Conservation (phyloP, 2,797 vertebrate genomes). For the Notamacropus eugenii region DNA sequence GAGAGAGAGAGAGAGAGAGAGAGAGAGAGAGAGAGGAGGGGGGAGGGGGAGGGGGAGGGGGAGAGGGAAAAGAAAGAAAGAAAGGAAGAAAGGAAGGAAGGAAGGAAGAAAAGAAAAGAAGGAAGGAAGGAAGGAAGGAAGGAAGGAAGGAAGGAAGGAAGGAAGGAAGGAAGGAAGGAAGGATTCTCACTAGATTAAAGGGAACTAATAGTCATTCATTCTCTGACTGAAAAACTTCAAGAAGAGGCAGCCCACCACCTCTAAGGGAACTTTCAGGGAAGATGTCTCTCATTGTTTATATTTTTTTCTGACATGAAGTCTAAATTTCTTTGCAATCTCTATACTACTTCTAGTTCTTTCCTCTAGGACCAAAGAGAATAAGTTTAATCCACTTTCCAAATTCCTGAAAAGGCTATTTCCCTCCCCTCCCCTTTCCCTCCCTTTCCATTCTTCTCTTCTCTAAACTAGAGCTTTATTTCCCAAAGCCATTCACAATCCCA, state of each 20-base stretch:
- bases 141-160: too few relatives aligned
- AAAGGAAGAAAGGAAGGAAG: too few relatives aligned
- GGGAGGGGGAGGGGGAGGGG: too few relatives aligned
- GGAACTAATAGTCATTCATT: neutral
- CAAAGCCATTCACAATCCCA: neutral
- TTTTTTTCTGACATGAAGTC: neutral
- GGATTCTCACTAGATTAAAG: neutral
- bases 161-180: neutral
- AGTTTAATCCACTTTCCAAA: neutral
- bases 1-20: too few relatives aligned
- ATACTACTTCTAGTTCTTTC: neutral
- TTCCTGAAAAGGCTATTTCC: neutral
- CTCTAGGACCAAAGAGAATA: neutral
- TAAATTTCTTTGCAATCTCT: neutral
- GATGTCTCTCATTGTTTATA: neutral
- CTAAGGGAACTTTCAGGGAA: neutral
- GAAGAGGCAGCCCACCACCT: neutral
- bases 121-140: too few relatives aligned
- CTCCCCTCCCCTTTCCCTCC: too few relatives aligned
- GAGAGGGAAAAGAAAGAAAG: too few relatives aligned
- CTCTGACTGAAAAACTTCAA: neutral
- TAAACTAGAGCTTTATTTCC: neutral
- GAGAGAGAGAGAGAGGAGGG: too few relatives aligned
- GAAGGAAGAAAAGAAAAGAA: too few relatives aligned
- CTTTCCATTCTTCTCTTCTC: neutral